Base-by-base conservation (phyloP, 1,140 invertebrate species). In the Dolichoris vasculosae region DNA sequence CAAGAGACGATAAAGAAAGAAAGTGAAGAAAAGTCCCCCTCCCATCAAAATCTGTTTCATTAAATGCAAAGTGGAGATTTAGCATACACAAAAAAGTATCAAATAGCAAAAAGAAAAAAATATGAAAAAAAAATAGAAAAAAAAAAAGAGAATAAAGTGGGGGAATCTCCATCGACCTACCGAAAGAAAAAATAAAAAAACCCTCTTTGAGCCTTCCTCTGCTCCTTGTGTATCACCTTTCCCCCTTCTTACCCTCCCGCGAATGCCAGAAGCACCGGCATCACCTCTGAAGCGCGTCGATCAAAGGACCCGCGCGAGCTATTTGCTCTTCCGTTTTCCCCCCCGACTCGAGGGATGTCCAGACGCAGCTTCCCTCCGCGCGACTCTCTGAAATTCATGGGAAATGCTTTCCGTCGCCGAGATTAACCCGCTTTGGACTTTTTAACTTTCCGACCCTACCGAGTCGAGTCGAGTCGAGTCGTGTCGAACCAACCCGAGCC, bases 261-360 rank as follows among this genome's bases (percentile, higher is more conserved):
- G 92, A 93, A 93, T 92, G 90, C 89, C 91, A 91, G 90, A 87
- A 90, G 89, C 89, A 91, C 90, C 88, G 88, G 87, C 87, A 90
- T 90, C 88, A 88, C 86, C 89, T 90, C 88, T 88, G 76, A 88
- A 89, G 85, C 85, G 88, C 86, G 87, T 85, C 89, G 88, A 91
- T 89, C 89, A 89, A 92, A 90, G 89, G 88, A 83, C 55, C 40
- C 79, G 23, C 78, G 32, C 83, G 81, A 55, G 67, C 69, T 87
- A 86, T 86, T 87, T 87, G 82, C 84, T 80, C 85, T 76, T 84
- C 59, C 80, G 82, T 82, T 75, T 73, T 46, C 59, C 59, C n/a
- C 40, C 63, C 40, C 15, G 71, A 15, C 46, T 59, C 78, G 7
- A 82, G 55, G 85, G 85, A 82, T 86, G 80, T 86, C 79, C 84